Percentiles rank a stretch among this genome's conserved stretches.
These are phyloP conservation scores for Lagopus leucura DNA, from an alignment of 2,113 vertebrate species.

Conservation along the genomic window DNA sequence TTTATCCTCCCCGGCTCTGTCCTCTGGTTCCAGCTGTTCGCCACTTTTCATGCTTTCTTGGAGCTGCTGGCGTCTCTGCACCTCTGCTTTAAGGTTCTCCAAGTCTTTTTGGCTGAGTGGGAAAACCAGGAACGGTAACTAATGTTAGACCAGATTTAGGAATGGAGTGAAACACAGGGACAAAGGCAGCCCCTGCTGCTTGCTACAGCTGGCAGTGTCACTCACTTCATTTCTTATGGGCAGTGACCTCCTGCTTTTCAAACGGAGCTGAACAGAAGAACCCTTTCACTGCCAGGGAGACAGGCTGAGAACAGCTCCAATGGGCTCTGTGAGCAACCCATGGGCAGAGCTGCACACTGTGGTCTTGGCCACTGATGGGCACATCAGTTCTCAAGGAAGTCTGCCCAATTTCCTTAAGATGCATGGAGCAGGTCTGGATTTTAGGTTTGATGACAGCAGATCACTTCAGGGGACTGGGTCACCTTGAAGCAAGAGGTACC, in stretches of 20 bases:
- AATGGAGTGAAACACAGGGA: neutral
- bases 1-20: conserved; percentile 63
- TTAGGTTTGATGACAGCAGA: neutral
- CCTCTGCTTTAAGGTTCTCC: conserved; percentile 97
- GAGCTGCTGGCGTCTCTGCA: conserved; percentile 93
- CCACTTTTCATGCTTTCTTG: conserved; percentile 86
- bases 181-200: neutral
- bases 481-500: neutral
- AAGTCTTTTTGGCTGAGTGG: conserved; percentile 93
- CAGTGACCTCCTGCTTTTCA: neutral
- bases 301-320: neutral
- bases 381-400: neutral
- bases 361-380: neutral
- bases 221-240: neutral
- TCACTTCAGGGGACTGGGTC: neutral
- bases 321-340: neutral
- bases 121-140: neutral
- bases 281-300: neutral
- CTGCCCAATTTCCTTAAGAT: rapidly evolving
- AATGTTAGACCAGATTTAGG: neutral
- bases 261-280: neutral
- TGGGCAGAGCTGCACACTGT: no score
- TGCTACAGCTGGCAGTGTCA: neutral
- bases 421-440: neutral
- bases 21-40: conserved; percentile 75